phyloP scores from a whole-genome alignment of 2,888 invertebrate genomes.

The Melitaea athalia region DNA sequence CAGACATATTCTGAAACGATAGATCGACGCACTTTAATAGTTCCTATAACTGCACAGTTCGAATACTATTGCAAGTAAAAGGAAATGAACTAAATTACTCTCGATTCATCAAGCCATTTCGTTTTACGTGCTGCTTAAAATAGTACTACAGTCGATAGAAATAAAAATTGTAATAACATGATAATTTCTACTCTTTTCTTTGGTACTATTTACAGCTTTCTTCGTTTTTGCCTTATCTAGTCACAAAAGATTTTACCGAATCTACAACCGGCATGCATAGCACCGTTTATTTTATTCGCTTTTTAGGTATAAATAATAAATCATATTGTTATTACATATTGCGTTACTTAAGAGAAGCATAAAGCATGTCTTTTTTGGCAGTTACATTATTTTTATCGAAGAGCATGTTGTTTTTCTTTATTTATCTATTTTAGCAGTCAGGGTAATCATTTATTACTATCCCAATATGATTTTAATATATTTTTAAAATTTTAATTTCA shows the following conservation, averaged over 20 bases:
- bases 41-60: conserved; percentile 31
- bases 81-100: conserved; percentile 19
- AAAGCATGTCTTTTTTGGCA: conserved; percentile 30
- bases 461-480: background rate
- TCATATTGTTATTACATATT: conserved; percentile 9
- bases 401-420: conserved; percentile 25
- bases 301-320: conserved; percentile 7
- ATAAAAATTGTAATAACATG: background rate
- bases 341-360: conserved; percentile 8
- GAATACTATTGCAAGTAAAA: conserved; percentile 31
- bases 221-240: conserved; percentile 18
- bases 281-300: conserved; percentile 27
- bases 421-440: background rate
- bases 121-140: conserved; percentile 31
- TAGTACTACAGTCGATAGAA: conserved; percentile 24
- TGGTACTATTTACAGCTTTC: conserved; percentile 29
- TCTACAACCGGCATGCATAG: conserved; percentile 27
- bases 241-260: conserved; percentile 5
- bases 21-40: conserved; percentile 35
- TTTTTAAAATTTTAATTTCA: background rate
- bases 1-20: conserved; percentile 28
- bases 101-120: conserved; percentile 19
- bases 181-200: background rate
- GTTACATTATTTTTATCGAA: conserved; percentile 16
- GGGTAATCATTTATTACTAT: background rate